A percentile compares a stretch with the other conserved stretches of the same genome.
phyloP scores from a whole-genome alignment of 2,113 vertebrate species.

The Xiphophorus hellerii region DNA sequence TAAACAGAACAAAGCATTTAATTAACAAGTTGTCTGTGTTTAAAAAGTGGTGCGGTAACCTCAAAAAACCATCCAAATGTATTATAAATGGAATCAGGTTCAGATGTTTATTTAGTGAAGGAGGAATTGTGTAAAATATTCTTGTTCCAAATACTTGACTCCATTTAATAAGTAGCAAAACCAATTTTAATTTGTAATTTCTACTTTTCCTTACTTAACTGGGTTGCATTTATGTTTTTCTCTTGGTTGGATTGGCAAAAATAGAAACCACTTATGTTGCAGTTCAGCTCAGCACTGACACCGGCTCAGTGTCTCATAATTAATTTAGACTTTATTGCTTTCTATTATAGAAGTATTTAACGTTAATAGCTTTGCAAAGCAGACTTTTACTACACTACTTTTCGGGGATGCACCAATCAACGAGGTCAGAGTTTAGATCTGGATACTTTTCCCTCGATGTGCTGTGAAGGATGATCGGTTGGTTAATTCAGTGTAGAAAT shows the following conservation, averaged over 20 bases:
- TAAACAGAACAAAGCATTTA: neutral
- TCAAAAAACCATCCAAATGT: constrained; percentile 1
- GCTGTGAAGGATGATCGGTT: neutral
- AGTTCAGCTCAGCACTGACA: neutral
- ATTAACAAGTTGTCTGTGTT: neutral
- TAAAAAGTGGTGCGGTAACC: constrained; percentile 3
- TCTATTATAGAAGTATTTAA: neutral
- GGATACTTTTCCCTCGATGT: neutral
- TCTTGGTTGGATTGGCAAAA: neutral
- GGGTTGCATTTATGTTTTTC: neutral
- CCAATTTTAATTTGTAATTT: too few species aligned
- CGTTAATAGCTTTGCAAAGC: neutral
- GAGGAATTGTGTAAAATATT: too few species aligned
- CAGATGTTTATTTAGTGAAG: constrained; percentile 9
- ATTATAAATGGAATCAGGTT: neutral
- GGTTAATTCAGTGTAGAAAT: neutral
- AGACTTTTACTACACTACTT: constrained; percentile 6
- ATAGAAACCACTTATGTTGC: neutral
- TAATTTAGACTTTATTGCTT: neutral
- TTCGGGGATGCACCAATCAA: neutral
- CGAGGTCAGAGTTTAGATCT: neutral
- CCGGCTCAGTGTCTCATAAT: neutral
- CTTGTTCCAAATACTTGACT: neutral
- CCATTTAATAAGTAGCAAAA: neutral
- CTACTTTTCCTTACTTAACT: neutral